Evolutionary conservation across 2,888 invertebrate genomes (phyloP), one percentile per base, ranked within the genome.

Genomic region (Drosophila birchii): DNA sequence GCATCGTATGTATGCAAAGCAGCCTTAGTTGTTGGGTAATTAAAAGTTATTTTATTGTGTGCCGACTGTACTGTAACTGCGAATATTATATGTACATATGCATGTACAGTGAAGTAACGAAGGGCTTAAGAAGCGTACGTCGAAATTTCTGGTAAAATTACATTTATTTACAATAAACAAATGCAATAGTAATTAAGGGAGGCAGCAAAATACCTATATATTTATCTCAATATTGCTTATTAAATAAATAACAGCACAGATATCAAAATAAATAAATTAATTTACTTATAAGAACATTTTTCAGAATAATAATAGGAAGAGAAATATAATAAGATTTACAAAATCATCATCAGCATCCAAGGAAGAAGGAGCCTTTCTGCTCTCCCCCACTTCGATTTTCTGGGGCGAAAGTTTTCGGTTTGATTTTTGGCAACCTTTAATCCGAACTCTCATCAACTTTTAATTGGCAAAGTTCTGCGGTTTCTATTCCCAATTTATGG

Each of bases 41-140:
- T 86, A 89, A 86, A 86, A 89, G 89, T 86, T 86, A 89, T 89
- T 85, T 89, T 87, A 86, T 86, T 86, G 89, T 86, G 67, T 81
- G 78, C 70, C 71, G 60, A 76, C 49, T 71, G 41, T 53, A 75
- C 51, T 23, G 44, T n/a, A 36, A 29, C 41, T 12, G 44, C 26
- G 16, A 34, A 18, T 36, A 18, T 6, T 29, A 20, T 34, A 5
- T 26, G n/a, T 26, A 7, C 16, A 7, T 9, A 7, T 9, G 45
- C 9, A 23, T 34, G 39, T 36, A 34, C 18, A 26, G 36, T 44
- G 18, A 34, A 49, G 11, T 32, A 32, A 16, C 11, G 9, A 34
- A 7, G 23, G 29, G 12, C 18, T 16, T 18, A 16, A 49, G 34
- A 12, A n/a, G 9, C 8, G 20, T 16, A 32, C 20, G 9, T 32